These are phyloP conservation scores for Lacerta viridis DNA, from an alignment of 2,797 vertebrate species.

Conservation along the genomic window DNA sequence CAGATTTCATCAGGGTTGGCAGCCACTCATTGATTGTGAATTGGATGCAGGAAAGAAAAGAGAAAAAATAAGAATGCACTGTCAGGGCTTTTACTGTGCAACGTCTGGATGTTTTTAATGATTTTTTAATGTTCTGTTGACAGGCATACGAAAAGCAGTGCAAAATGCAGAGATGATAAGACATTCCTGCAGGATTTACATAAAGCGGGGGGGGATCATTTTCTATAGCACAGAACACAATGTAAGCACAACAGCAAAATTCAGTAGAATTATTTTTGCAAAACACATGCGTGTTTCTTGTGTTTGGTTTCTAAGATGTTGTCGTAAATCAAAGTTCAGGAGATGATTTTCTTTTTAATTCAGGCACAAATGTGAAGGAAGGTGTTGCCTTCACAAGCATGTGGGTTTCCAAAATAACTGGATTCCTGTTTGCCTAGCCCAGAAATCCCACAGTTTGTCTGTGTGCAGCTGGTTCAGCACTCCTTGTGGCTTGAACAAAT, in stretches of 20 bases:
- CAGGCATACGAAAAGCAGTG: slow-evolving; percentile 70
- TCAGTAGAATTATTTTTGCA: slow-evolving; percentile 75
- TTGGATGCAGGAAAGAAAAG: slow-evolving; percentile 57
- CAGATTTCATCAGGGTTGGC: slow-evolving; percentile 41
- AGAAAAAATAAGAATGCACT: slow-evolving; percentile 62
- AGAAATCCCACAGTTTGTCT: neutral
- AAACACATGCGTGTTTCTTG: slow-evolving; percentile 74
- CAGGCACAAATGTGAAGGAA: slow-evolving; percentile 39
- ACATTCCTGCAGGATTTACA: slow-evolving; percentile 64
- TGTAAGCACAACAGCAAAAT: slow-evolving; percentile 53
- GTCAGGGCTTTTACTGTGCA: slow-evolving; percentile 65
- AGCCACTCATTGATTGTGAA: slow-evolving; percentile 57
- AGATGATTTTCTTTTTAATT: slow-evolving; percentile 16
- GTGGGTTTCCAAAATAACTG: slow-evolving; percentile 29
- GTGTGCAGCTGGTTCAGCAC: neutral
- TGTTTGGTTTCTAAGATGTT: slow-evolving; percentile 69
- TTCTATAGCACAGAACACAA: slow-evolving; percentile 55
- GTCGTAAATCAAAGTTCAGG: slow-evolving; percentile 71
- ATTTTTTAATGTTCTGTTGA: slow-evolving; percentile 76
- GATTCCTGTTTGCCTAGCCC: slow-evolving; percentile 18
- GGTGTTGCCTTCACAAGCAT: slow-evolving; percentile 11
- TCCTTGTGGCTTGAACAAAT: neutral
- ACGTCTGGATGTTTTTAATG: slow-evolving; percentile 64
- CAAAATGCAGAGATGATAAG: slow-evolving; percentile 71
- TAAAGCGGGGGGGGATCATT: slow-evolving; percentile 46